These are phyloP conservation scores for Euproctis similis DNA, from an alignment of 2,888 invertebrate species.

Conservation along the genomic window DNA sequence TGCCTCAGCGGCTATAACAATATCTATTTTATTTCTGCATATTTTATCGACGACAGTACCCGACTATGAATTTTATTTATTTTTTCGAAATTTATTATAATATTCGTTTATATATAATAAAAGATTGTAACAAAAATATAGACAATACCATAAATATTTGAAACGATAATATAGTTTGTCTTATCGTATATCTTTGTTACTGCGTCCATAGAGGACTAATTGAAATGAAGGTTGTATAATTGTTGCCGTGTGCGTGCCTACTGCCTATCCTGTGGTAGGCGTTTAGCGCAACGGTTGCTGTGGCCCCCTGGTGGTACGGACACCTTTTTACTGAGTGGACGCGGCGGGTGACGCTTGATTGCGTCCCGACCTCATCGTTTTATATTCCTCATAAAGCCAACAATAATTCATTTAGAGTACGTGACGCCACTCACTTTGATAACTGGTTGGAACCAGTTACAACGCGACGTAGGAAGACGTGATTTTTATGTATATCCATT, in stretches of 20 bases:
- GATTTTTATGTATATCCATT: slow-evolving; percentile 29
- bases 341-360: slow-evolving; percentile 72
- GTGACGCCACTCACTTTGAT: slow-evolving; percentile 74
- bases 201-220: slow-evolving; percentile 63
- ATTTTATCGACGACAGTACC: too few relatives aligned
- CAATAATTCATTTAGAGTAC: slow-evolving; percentile 75
- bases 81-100: too few relatives aligned
- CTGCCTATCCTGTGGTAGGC: too few relatives aligned
- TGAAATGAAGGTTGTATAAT: slow-evolving; percentile 54
- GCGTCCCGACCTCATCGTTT: slow-evolving; percentile 74
- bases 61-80: too few relatives aligned
- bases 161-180: slow-evolving; percentile 31
- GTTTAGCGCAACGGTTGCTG: slow-evolving; percentile 60
- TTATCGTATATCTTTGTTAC: slow-evolving; percentile 47
- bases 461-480: slow-evolving; percentile 41
- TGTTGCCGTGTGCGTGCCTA: slow-evolving; percentile 47
- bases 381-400: slow-evolving; percentile 73
- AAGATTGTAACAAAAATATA: too few relatives aligned
- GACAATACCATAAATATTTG: too few relatives aligned
- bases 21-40: too few relatives aligned
- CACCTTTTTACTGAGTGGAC: slow-evolving; percentile 69
- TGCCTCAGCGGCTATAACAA: too few relatives aligned
- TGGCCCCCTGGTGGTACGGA: slow-evolving; percentile 56
- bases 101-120: too few relatives aligned
- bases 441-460: too few relatives aligned